These are phyloP conservation scores for Perognathus longimembris DNA, from an alignment of 2,113 vertebrate species.

Conservation along the genomic window DNA sequence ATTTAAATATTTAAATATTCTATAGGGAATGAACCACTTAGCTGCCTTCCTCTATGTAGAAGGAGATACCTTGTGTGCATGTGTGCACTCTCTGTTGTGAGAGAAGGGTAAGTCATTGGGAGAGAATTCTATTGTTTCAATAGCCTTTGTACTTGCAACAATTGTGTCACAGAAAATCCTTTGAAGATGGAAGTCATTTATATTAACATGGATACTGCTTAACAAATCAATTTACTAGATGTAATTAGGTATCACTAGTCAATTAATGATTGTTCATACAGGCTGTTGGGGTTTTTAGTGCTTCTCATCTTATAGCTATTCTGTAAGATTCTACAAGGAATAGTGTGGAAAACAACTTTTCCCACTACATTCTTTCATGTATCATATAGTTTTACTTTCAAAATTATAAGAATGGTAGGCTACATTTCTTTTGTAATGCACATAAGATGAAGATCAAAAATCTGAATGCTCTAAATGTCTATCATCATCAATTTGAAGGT, in stretches of 20 bases:
- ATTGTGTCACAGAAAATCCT: slow-evolving; percentile 21
- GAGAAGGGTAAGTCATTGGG: background rate
- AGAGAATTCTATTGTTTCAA: background rate
- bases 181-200: slow-evolving; percentile 29
- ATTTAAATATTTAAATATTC: background rate
- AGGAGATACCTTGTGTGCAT: background rate
- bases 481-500: background rate
- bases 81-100: background rate
- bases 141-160: background rate
- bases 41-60: background rate
- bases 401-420: background rate
- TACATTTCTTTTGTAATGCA: background rate
- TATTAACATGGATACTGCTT: background rate
- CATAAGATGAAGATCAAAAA: slow-evolving; percentile 7
- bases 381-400: background rate
- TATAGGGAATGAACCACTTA: background rate
- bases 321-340: background rate
- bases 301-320: slow-evolving; percentile 12
- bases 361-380: background rate
- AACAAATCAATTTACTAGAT: background rate
- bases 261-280: slow-evolving; percentile 33
- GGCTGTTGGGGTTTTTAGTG: background rate
- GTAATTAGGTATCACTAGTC: slow-evolving; percentile 33
- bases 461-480: background rate
- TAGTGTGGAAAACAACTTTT: background rate